Evolutionary conservation across 2,797 vertebrate genomes (phyloP).

Genomic region (Sebastes itinus): DNA sequence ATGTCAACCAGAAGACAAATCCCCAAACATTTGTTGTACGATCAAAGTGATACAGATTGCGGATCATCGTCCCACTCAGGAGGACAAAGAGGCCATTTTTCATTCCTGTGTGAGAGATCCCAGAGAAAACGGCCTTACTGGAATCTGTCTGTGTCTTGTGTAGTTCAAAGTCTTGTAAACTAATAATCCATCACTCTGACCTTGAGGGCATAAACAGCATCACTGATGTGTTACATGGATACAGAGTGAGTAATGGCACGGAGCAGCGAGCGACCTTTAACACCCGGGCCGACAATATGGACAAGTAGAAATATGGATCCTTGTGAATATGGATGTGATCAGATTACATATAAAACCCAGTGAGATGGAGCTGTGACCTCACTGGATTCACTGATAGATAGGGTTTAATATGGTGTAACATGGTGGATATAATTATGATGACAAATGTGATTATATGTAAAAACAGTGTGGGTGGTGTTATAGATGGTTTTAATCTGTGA

Average conservation of each 20-base stretch:
- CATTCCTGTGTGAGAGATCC: constrained; percentile 32
- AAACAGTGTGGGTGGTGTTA: not conserved
- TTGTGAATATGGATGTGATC: constrained; percentile 27
- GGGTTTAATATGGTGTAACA: not conserved
- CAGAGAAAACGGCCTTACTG: constrained; percentile 34
- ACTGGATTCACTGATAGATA: not conserved
- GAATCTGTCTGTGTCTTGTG: constrained; percentile 67
- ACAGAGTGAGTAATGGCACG: constrained; percentile 49
- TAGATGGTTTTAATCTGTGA: not conserved
- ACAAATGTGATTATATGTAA: not conserved
- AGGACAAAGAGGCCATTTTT: constrained; percentile 39
- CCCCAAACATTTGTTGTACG: not conserved
- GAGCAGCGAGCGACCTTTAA: constrained; percentile 36
- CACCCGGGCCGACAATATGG: constrained; percentile 5
- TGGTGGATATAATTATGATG: not conserved
- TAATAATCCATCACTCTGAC: constrained; percentile 78
- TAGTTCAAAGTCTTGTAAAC: constrained; percentile 56
- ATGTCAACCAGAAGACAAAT: constrained; percentile 11
- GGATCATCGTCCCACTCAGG: constrained; percentile 29
- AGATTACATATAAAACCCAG: not conserved
- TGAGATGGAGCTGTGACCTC: not conserved
- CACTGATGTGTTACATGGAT: constrained; percentile 50
- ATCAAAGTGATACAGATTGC: constrained; percentile 13
- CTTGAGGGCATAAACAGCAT: constrained; percentile 66
- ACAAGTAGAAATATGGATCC: constrained; percentile 23